Conservation (phyloP, 2,113 vertebrate species). For the Thamnaconus septentrionalis region DNA sequence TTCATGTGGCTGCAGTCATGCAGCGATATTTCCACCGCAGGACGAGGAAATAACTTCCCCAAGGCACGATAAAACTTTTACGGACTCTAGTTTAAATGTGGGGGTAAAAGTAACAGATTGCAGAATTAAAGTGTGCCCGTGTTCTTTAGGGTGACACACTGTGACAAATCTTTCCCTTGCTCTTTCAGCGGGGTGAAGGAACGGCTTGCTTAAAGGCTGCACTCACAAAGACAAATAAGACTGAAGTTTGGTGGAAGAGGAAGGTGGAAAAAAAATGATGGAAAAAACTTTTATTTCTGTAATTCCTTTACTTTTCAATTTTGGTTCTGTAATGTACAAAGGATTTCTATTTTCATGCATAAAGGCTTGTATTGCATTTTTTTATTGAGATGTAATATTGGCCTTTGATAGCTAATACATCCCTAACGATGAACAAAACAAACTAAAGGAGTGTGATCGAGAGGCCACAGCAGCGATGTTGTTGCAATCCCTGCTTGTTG, state of each 20-base stretch:
- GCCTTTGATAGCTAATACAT: too few relatives aligned
- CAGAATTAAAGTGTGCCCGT: conserved; percentile 16
- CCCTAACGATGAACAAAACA: too few relatives aligned
- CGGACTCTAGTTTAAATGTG: conserved; percentile 3
- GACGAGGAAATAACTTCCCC: not conserved
- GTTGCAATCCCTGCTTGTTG: too few relatives aligned
- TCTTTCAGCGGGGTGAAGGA: not conserved
- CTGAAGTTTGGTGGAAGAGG: too few relatives aligned
- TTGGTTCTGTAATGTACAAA: too few relatives aligned
- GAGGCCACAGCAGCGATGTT: too few relatives aligned
- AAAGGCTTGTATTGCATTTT: too few relatives aligned
- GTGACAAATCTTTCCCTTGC: not conserved
- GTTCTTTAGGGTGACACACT: conserved; percentile 9
- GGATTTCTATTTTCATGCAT: too few relatives aligned
- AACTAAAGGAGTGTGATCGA: too few relatives aligned
- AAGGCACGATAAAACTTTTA: not conserved
- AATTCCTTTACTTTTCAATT: too few relatives aligned
- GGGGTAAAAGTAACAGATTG: conserved; percentile 23
- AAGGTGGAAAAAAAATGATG: not conserved
- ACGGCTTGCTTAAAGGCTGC: not conserved
- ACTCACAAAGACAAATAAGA: not conserved
- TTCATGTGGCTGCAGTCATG: not conserved
- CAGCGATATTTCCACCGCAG: not conserved
- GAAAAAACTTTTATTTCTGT: too few relatives aligned
- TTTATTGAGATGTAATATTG: too few relatives aligned